Evolutionary conservation across 1,140 invertebrate species (phyloP).

Genomic region (Cydia splendana): DNA sequence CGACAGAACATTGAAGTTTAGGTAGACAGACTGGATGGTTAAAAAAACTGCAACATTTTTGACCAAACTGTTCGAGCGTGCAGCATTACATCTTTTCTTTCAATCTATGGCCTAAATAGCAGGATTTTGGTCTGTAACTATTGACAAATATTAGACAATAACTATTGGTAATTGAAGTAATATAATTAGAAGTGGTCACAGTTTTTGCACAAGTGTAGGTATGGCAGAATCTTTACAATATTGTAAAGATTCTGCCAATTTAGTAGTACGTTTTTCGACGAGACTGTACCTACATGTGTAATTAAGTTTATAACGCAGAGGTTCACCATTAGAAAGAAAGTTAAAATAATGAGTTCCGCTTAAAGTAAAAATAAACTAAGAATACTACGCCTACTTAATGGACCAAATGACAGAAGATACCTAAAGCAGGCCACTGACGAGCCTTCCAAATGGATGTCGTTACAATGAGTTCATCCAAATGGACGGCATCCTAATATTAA

Average conservation of each 20-base stretch:
- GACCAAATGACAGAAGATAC: no score
- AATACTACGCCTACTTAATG: no score
- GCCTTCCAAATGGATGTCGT: no score
- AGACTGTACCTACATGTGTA: no score
- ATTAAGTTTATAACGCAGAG: no score
- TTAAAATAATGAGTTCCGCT: no score
- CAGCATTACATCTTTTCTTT: slow-evolving; percentile 29
- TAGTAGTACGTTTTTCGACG: neutral
- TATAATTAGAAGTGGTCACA: neutral
- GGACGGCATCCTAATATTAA: no score
- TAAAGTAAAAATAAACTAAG: no score
- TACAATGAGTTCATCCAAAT: no score
- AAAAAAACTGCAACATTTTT: slow-evolving; percentile 24
- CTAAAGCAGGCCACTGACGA: no score
- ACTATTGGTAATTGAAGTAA: slow-evolving; percentile 17
- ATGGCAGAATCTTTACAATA: no score
- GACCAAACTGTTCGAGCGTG: slow-evolving; percentile 18
- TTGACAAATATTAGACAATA: slow-evolving; percentile 8
- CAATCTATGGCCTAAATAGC: slow-evolving; percentile 30
- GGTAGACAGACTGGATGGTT: neutral
- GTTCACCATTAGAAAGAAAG: no score
- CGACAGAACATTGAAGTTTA: slow-evolving; percentile 4
- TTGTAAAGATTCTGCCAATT: neutral
- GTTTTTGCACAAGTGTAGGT: slow-evolving; percentile 6
- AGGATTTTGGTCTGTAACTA: slow-evolving; percentile 20